Conservation (phyloP, 2,888 invertebrate species). For the Epistrophe grossulariae region DNA sequence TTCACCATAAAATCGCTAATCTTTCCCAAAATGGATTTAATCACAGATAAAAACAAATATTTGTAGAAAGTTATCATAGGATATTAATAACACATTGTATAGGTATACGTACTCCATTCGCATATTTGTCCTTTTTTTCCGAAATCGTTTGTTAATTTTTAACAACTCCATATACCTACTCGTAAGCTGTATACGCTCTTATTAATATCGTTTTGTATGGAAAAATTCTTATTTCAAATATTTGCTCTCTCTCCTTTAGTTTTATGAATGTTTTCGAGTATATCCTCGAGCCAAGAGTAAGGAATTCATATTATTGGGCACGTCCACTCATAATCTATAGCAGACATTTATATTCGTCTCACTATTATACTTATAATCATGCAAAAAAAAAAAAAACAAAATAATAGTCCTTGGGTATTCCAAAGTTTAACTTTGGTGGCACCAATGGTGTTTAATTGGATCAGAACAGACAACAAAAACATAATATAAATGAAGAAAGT, state of each 20-base stretch:
- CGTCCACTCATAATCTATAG: slow-evolving; percentile 32
- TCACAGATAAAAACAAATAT: too few species aligned
- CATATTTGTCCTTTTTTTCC: too few species aligned
- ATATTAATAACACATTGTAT: too few species aligned
- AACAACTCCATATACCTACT: background rate
- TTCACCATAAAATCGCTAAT: too few species aligned
- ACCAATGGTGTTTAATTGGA: slow-evolving; percentile 59
- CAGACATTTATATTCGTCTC: background rate
- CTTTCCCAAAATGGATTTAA: too few species aligned
- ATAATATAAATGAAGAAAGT: slow-evolving; percentile 8
- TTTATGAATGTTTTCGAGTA: slow-evolving; percentile 14
- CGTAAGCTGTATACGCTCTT: too few species aligned
- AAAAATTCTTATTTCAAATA: slow-evolving; percentile 23
- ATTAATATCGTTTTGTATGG: too few species aligned
- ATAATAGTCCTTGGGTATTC: slow-evolving; percentile 29
- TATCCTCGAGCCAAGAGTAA: background rate
- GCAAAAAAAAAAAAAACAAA: slow-evolving; percentile 22
- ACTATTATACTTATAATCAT: slow-evolving; percentile 8
- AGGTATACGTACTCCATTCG: too few species aligned
- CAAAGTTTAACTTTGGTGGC: slow-evolving; percentile 50
- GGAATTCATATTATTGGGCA: slow-evolving; percentile 30
- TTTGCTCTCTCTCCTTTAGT: background rate
- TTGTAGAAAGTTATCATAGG: too few species aligned
- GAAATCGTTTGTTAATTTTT: background rate
- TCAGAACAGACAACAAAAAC: slow-evolving; percentile 19